Base-by-base conservation (phyloP, 2,113 vertebrate genomes). In the Amblyopsis rosae region DNA sequence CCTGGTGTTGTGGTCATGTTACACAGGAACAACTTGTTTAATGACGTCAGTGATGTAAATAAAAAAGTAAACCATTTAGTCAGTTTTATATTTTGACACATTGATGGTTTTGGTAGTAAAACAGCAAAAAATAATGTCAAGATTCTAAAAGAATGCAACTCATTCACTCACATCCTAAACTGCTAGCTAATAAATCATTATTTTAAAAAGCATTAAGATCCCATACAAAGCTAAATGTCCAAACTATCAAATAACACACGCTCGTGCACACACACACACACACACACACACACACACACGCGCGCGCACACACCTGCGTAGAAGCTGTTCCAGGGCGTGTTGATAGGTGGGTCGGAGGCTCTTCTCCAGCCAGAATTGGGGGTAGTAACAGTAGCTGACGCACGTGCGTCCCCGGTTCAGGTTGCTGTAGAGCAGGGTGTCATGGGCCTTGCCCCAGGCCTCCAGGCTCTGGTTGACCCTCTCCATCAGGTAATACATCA, bases 401-500 rank as follows among this genome's bases (percentile, higher is more conserved):
- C 88, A 90, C 3, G 95, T 96, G 65, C 86, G 93, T 1, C 94
- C 93, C 5, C 87, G 81, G 6, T 99, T 98, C 86, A 99, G 88
- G 66, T 96, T 92, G 64, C 86, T 74, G 72, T 97, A 97, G 65
- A 93, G 75, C 81, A 96, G 94, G 62, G 92, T 88, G 69, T 95
- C 88, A 12, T 99, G 97, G 49, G 93, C 91, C 73, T 96, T 96
- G 73, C 94, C 94, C 97, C 97, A 97, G 70, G 94, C 94, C 73
- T 95, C 92, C 75, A 98, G 93, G 0, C 94, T 97, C 74, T 92
- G 90, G 78, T 99, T 99, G 48, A 96, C 90, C 75, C 94, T 91
- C 90, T 98, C 95, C 79, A 96, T 94, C 73, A 99, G 88, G 80
- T 97, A 98, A 80, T 95, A 98, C 97, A 98, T 99, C 90, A 99